Base-by-base conservation (phyloP, 2,888 invertebrate genomes). In the Cantharis rustica region DNA sequence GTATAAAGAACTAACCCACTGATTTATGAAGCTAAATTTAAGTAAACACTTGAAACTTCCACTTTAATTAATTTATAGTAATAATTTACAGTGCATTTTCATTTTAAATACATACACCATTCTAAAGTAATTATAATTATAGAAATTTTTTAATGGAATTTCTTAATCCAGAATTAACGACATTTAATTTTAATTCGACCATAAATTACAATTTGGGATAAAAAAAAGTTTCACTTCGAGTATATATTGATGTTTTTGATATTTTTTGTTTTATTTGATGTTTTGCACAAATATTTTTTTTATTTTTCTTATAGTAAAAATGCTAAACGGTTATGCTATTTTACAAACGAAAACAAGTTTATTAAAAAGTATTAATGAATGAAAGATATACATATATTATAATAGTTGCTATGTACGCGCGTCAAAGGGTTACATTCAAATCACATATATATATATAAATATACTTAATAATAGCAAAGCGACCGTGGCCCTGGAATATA, bases 401-500 rank as follows among this genome's bases (percentile, higher is more conserved):
- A 20, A n/a, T 66, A 20, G 20, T 66, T 66, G 64, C 20, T 66
- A 66, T 20, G 64, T 20, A 10, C 3, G 13, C n/a, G 23, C n/a
- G 23, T 23, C n/a, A 66, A 66, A 23, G 64, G 17, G 13, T 66
- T 66, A 66, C 23, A 66, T 66, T 66, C 7, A 20, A 23, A 47
- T 47, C n/a, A 47, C n/a, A 47, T 47, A 47, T 47, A 47, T 64
- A 17, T 17, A 17, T 23, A 23, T 23, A 23, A 23, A 23, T 23
- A 23, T 23, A n/a, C n/a, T n/a, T n/a, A 66, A 66, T 83, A 82
- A 83, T 79, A 79, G 80, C 79, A 63, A 71, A 78, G 75, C 83
- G 84, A 75, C 85, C 85, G 82, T 85, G 85, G 85, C 84, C 84
- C 84, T 85, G 84, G 84, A 73, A 81, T 80, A 81, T 81, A 80